phyloP scores from a whole-genome alignment of 2,797 vertebrate genomes.

The Leuciscus waleckii region DNA sequence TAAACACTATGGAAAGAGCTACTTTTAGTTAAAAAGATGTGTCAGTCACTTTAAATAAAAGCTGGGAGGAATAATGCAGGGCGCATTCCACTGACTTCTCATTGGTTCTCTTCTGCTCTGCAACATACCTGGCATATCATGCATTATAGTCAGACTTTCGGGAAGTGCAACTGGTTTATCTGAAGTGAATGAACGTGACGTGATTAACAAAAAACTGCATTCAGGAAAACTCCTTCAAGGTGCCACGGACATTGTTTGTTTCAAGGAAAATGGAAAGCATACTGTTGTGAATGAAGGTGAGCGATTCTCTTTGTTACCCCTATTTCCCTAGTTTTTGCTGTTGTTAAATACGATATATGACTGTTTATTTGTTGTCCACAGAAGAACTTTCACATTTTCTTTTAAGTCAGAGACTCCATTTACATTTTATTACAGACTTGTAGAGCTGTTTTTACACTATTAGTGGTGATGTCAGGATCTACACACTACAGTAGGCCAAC shows the following conservation, averaged over 20 bases:
- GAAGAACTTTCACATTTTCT: background rate
- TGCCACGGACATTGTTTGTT: background rate
- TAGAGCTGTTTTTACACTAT: background rate
- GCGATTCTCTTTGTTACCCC: background rate
- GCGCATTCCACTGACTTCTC: background rate
- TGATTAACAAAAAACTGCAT: background rate
- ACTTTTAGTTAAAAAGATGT: background rate
- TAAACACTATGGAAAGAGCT: background rate
- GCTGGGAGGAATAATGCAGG: background rate
- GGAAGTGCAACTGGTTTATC: slow-evolving; percentile 1
- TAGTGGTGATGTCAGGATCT: background rate
- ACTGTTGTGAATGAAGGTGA: slow-evolving; percentile 6
- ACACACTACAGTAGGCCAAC: background rate
- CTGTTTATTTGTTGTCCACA: background rate
- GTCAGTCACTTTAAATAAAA: background rate
- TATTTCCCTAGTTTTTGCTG: background rate
- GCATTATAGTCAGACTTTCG: background rate
- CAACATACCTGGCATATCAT: background rate
- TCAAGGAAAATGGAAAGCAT: background rate
- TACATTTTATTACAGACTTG: background rate
- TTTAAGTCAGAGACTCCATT: background rate
- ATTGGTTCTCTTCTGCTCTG: slow-evolving; percentile 5
- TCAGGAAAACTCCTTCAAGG: slow-evolving; percentile 7
- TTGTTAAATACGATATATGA: background rate
- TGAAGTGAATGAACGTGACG: background rate